A percentile compares a stretch with the other conserved stretches of the same genome.
These are phyloP conservation scores for Morphnarchus princeps DNA, from an alignment of 2,113 vertebrate genomes.

Conservation along the genomic window DNA sequence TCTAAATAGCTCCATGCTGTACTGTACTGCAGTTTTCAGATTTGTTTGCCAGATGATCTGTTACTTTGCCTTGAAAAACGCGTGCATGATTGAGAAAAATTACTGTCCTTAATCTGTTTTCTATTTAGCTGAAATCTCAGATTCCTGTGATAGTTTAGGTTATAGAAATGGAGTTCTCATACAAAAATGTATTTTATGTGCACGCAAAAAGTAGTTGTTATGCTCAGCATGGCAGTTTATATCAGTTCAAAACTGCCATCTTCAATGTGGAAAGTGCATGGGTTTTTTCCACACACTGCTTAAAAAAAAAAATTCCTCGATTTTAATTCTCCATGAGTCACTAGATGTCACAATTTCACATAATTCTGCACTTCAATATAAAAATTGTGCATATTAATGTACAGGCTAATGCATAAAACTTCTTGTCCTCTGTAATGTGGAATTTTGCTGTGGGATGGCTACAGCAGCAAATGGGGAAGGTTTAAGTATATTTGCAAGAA, in stretches of 20 bases:
- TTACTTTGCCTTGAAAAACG: slow-evolving; percentile 53
- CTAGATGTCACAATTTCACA: slow-evolving; percentile 40
- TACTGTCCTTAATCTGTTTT: not conserved
- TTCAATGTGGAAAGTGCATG: not conserved
- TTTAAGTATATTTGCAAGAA: not conserved
- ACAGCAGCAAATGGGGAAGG: not conserved
- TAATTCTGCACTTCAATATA: not conserved
- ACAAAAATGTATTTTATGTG: not conserved
- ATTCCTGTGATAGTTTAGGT: not conserved
- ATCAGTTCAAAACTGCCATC: not conserved
- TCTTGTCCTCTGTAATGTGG: not conserved
- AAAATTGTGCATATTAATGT: not conserved
- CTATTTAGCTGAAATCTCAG: slow-evolving; percentile 27
- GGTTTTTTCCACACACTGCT: not conserved
- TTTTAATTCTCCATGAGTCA: not conserved
- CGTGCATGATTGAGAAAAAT: slow-evolving; percentile 27
- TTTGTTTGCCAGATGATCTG: not conserved
- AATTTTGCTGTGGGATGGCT: not conserved
- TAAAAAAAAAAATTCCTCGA: not conserved
- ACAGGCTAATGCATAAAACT: not conserved
- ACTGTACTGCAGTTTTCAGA: not conserved
- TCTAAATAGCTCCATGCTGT: not conserved
- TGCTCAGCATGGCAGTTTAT: not conserved
- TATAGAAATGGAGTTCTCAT: slow-evolving; percentile 12
- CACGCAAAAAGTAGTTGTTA: not conserved